A percentile compares a stretch with the other conserved stretches of the same genome.
Evolutionary conservation across 2,797 vertebrate species (phyloP).

Genomic region (Natrix natrix): DNA sequence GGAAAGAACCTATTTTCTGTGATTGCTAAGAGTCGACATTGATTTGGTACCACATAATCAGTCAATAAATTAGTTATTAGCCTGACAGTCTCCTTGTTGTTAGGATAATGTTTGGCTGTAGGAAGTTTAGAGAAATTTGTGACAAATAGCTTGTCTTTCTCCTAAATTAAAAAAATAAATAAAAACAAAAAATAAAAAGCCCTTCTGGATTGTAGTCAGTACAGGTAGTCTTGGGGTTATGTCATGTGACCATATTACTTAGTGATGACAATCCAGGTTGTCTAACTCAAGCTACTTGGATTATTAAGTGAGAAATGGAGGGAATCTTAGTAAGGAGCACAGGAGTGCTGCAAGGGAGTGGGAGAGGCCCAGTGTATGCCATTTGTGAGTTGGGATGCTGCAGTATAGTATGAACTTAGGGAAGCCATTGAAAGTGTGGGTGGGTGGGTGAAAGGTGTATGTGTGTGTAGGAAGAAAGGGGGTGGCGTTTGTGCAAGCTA

Average conservation of each 20-base stretch:
- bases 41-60: background rate
- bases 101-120: background rate
- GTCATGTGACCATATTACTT: background rate
- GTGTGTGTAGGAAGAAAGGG: background rate
- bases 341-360: background rate
- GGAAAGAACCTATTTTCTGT: background rate
- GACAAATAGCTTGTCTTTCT: background rate
- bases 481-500: background rate
- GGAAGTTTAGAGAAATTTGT: background rate
- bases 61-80: background rate
- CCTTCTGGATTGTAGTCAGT: background rate
- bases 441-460: background rate
- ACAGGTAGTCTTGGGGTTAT: background rate
- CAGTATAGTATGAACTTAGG: background rate
- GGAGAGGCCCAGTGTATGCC: background rate
- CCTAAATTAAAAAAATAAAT: background rate
- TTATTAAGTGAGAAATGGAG: background rate
- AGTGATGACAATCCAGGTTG: background rate
- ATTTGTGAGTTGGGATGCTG: background rate
- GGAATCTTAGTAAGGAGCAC: background rate
- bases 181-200: background rate
- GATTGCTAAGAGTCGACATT: background rate
- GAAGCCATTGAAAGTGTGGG: background rate
- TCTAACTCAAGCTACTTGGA: background rate
- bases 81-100: background rate